Percentiles rank a stretch among this genome's conserved stretches.
These are phyloP conservation scores for Nephila pilipes DNA, from an alignment of 1,140 invertebrate genomes.

Conservation along the genomic window DNA sequence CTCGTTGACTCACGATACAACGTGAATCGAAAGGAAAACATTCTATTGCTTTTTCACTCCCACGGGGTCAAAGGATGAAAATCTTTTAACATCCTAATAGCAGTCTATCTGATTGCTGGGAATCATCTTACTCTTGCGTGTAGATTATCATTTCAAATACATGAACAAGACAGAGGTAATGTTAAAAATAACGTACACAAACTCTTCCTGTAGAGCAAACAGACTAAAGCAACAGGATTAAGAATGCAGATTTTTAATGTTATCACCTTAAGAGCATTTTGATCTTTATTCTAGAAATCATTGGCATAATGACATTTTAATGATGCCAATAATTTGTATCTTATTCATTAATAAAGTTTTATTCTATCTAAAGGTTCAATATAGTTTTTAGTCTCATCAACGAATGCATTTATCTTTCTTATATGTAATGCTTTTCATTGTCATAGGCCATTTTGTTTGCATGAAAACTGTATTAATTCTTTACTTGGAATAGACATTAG, in stretches of 20 bases:
- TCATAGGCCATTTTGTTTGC: no score
- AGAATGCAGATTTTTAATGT: background rate
- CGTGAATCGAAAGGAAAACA: background rate
- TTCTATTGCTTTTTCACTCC: background rate
- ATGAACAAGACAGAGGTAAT: background rate
- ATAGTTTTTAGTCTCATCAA: no score
- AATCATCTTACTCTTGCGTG: background rate
- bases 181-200: background rate
- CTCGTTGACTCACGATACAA: slow-evolving; percentile 1
- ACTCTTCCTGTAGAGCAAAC: background rate
- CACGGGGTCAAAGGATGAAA: background rate
- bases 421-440: no score
- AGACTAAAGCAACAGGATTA: background rate
- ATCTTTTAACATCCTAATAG: background rate
- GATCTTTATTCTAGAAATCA: background rate
- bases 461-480: no score
- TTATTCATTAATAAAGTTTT: no score
- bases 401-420: no score
- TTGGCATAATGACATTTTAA: background rate
- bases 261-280: background rate
- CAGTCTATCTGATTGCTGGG: background rate
- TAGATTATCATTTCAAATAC: background rate
- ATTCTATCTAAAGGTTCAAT: no score
- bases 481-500: no score
- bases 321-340: background rate